A percentile compares a stretch with the other conserved stretches of the same genome.
Conservation (phyloP, 1,140 invertebrate species). For the Grapholita molesta region DNA sequence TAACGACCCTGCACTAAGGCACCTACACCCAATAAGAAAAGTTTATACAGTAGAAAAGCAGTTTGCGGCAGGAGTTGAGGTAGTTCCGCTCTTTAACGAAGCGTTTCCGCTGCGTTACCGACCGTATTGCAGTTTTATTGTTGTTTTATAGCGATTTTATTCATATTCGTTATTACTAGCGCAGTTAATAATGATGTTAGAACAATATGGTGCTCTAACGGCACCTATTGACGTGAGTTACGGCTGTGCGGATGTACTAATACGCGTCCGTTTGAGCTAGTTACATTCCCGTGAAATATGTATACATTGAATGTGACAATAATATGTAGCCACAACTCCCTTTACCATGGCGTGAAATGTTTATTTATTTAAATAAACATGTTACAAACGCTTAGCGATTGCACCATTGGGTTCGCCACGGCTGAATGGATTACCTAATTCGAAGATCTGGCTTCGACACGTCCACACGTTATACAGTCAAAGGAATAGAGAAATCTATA, state of each 20-base stretch:
- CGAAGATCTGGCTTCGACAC: no score
- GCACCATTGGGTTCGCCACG: no score
- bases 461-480: no score
- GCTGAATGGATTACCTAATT: no score
- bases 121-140: slow-evolving; percentile 17
- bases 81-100: slow-evolving; percentile 17
- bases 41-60: slow-evolving; percentile 14
- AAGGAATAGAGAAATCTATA: no score
- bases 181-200: neutral
- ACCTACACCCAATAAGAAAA: slow-evolving; percentile 2
- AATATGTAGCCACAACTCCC: no score
- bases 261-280: neutral
- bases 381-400: no score
- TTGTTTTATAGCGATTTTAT: slow-evolving; percentile 16
- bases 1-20: neutral
- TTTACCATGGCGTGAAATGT: no score
- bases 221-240: neutral
- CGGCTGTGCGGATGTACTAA: neutral
- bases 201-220: neutral
- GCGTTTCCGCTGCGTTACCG: slow-evolving; percentile 13
- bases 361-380: no score
- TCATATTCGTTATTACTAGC: neutral
- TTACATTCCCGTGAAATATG: neutral
- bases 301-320: no score
- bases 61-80: slow-evolving; percentile 14